These are phyloP conservation scores for Chiridota heheva DNA, from an alignment of 35 echinoderm and acorn worm genomes.

Conservation along the genomic window DNA sequence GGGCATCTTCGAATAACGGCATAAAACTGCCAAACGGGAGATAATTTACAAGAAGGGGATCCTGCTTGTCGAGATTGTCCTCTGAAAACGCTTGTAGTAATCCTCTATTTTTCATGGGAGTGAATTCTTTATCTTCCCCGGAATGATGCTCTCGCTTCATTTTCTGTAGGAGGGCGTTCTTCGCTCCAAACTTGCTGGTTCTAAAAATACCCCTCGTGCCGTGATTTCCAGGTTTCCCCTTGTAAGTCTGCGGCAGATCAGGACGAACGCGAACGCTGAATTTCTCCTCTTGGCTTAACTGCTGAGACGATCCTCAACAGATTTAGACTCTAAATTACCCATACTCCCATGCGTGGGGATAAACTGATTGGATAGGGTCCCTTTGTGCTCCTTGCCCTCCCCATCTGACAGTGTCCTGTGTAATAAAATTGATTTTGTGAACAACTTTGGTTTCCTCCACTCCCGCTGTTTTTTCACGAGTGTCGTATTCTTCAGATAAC, in stretches of 20 bases:
- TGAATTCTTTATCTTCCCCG: not conserved
- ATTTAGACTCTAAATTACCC: conserved; percentile 48
- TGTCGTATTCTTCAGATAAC: conserved; percentile 26
- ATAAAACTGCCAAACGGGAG: not conserved
- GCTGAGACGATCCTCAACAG: conserved; percentile 48
- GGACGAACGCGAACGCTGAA: conserved; percentile 27
- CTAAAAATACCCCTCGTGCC: conserved; percentile 1
- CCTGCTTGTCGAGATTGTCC: conserved; percentile 10
- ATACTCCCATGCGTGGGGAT: conserved; percentile 9
- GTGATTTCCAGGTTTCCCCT: too few species aligned
- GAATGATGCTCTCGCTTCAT: conserved; percentile 1
- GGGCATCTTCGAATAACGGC: conserved; percentile 23
- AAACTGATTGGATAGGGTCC: not conserved
- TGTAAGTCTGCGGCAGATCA: too few species aligned
- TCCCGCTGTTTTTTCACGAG: conserved; percentile 31
- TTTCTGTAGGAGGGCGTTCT: too few species aligned
- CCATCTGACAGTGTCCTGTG: conserved; percentile 39
- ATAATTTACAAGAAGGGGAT: conserved; percentile 25
- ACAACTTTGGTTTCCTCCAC: conserved; percentile 45
- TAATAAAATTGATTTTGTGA: conserved; percentile 32
- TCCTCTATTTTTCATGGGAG: conserved; percentile 17
- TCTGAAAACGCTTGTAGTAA: conserved; percentile 18
- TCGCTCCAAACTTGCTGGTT: too few species aligned
- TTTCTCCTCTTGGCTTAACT: conserved; percentile 40
- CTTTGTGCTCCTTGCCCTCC: not conserved